Percentiles rank a stretch among this genome's conserved stretches.
phyloP scores from a whole-genome alignment of 2,888 invertebrate genomes.

The Nineta flava region DNA sequence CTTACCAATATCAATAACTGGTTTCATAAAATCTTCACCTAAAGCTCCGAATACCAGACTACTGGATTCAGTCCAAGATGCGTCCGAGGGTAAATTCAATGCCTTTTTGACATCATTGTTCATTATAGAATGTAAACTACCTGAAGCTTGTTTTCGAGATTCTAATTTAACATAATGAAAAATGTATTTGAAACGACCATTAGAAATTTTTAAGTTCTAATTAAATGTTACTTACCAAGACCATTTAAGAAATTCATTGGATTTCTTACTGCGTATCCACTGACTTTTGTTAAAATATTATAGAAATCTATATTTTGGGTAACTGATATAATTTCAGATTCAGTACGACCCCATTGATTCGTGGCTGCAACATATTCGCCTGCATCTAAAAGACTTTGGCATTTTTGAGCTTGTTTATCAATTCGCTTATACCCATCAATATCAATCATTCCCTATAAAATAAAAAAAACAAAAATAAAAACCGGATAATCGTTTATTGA shows the following conservation, averaged over 20 bases:
- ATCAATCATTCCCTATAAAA: conserved; percentile 18
- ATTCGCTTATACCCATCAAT: conserved; percentile 18
- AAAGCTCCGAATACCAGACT: conserved; percentile 40
- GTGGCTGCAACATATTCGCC: conserved; percentile 45
- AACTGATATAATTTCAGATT: conserved; percentile 40
- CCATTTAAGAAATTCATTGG: no score
- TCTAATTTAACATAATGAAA: no score
- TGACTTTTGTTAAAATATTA: conserved; percentile 42
- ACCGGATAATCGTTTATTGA: not conserved
- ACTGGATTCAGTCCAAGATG: conserved; percentile 49
- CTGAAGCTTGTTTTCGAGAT: not conserved
- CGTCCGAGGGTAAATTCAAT: conserved; percentile 43
- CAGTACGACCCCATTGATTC: conserved; percentile 44
- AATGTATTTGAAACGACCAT: no score
- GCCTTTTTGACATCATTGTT: conserved; percentile 49
- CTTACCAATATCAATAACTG: conserved; percentile 49
- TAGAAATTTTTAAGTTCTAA: no score
- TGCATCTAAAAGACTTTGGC: conserved; percentile 21
- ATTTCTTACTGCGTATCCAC: no score
- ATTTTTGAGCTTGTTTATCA: conserved; percentile 15
- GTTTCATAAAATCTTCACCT: conserved; percentile 62
- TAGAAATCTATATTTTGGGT: conserved; percentile 63
- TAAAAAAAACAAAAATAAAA: conserved; percentile 7
- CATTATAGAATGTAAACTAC: conserved; percentile 44
- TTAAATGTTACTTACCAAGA: no score